Percentiles rank a stretch among this genome's conserved stretches.
Evolutionary conservation across 2,797 vertebrate species (phyloP).

Genomic region (Streptopelia turtur): DNA sequence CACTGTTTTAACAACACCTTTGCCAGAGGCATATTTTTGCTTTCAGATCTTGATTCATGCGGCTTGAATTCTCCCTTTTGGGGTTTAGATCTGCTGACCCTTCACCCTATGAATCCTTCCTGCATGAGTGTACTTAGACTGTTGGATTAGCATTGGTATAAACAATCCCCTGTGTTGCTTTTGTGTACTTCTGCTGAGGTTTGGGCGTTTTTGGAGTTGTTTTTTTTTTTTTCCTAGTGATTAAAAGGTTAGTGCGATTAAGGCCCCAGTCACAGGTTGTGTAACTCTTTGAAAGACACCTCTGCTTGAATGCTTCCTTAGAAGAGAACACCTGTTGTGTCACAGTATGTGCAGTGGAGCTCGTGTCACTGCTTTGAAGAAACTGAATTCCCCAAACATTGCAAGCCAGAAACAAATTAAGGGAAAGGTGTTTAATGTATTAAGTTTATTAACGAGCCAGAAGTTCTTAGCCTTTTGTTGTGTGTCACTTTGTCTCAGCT

Average conservation of each 20-base stretch:
- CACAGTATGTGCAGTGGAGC: conserved; percentile 25
- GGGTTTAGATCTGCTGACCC: conserved; percentile 12
- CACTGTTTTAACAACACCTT: conserved; percentile 17
- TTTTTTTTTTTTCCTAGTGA: conserved; percentile 28
- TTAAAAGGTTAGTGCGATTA: conserved; percentile 58
- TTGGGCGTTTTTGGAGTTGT: not conserved
- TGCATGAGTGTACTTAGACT: conserved; percentile 54
- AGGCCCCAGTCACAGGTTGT: conserved; percentile 30
- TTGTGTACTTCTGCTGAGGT: conserved; percentile 31
- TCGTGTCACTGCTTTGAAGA: conserved; percentile 54
- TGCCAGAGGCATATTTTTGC: not conserved
- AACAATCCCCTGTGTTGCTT: conserved; percentile 52
- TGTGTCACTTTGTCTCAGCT: not conserved
- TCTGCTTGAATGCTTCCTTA: conserved; percentile 64
- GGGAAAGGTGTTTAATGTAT: conserved; percentile 39
- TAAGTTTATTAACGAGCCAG: not conserved
- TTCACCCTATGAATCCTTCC: conserved; percentile 45
- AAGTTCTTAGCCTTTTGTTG: not conserved
- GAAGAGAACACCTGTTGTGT: conserved; percentile 57
- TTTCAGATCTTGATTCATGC: not conserved
- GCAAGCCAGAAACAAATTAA: conserved; percentile 58
- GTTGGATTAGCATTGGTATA: conserved; percentile 61
- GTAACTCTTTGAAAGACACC: conserved; percentile 59
- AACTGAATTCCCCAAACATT: conserved; percentile 50
- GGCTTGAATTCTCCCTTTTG: conserved; percentile 9